Percentiles rank a stretch among this genome's conserved stretches.
Conservation (phyloP, 2,113 vertebrate genomes). For the Phalacrocorax aristotelis region DNA sequence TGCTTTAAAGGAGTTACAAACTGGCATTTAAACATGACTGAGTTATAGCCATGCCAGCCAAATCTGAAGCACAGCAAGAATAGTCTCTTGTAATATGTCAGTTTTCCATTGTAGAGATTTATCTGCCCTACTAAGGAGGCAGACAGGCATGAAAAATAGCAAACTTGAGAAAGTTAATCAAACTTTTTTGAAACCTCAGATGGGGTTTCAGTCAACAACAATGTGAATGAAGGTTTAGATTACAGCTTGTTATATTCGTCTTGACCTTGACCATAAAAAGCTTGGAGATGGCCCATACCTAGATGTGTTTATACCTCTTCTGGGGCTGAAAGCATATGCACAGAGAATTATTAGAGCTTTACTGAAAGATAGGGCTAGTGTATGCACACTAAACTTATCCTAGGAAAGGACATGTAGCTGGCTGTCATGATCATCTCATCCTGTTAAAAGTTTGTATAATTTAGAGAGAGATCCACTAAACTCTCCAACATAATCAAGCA, state of each 20-base stretch:
- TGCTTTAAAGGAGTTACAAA: not conserved
- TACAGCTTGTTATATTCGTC: not conserved
- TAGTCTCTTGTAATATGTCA: not conserved
- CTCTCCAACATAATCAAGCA: not conserved
- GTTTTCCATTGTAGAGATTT: slow-evolving; percentile 13
- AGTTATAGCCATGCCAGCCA: not conserved
- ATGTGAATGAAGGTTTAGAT: not conserved
- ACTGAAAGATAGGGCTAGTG: not conserved
- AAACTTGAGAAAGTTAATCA: slow-evolving; percentile 46
- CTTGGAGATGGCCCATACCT: not conserved
- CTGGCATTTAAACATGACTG: not conserved
- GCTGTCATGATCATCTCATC: not conserved
- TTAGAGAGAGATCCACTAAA: not conserved
- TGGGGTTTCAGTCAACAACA: not conserved
- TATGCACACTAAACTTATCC: not conserved
- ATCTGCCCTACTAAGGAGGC: not conserved
- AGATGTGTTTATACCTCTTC: not conserved
- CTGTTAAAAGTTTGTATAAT: not conserved
- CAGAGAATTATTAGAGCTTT: not conserved
- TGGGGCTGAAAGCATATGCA: not conserved
- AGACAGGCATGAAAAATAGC: not conserved
- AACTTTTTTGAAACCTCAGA: slow-evolving; percentile 16
- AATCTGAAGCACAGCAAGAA: not conserved
- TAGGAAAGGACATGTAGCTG: not conserved
- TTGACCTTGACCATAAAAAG: slow-evolving; percentile 19